Conservation (phyloP, 2,888 invertebrate genomes). For the Dolichopus griseipennis region DNA sequence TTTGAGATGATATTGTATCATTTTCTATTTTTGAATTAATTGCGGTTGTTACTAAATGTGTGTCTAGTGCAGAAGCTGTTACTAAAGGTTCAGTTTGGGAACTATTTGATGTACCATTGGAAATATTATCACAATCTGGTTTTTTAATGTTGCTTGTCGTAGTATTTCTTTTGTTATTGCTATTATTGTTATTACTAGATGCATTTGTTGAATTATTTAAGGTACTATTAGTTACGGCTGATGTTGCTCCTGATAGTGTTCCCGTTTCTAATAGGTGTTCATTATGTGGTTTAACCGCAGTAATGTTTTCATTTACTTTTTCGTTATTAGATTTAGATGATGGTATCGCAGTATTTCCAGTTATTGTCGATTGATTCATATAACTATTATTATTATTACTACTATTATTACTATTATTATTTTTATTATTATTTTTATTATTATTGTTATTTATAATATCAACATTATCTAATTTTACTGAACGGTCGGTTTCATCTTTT, state of each 20-base stretch:
- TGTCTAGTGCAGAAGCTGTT: slow-evolving; percentile 13
- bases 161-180: slow-evolving; percentile 18
- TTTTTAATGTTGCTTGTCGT: slow-evolving; percentile 17
- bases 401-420: no score
- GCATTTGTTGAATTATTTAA: background rate
- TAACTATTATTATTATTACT: no score
- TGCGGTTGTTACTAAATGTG: background rate
- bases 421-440: background rate
- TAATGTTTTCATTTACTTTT: no score
- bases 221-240: background rate
- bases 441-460: slow-evolving; percentile 12
- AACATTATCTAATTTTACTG: slow-evolving; percentile 9
- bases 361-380: no score
- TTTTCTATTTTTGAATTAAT: background rate
- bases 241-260: background rate
- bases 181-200: slow-evolving; percentile 16
- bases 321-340: no score
- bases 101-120: slow-evolving; percentile 8
- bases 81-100: background rate
- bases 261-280: background rate
- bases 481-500: background rate
- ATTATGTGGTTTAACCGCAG: background rate
- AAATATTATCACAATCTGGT: background rate
- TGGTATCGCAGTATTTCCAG: no score
- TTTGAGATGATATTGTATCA: background rate